Evolutionary conservation across 2,113 vertebrate species (phyloP).

Genomic region (Gopherus flavomarginatus): DNA sequence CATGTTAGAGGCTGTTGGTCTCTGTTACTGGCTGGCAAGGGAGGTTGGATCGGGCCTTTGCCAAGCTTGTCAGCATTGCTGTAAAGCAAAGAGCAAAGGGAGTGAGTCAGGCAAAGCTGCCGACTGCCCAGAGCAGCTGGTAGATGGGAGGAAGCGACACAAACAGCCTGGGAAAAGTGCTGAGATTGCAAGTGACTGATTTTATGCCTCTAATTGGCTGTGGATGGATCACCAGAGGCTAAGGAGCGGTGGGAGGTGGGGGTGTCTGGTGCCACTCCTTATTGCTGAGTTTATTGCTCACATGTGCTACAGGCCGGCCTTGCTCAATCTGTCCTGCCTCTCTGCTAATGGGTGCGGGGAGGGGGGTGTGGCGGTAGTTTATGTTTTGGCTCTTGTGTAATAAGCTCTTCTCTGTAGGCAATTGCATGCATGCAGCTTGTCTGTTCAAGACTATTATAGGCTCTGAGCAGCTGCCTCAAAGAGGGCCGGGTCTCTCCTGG

Average conservation of each 20-base stretch:
- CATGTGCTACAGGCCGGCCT: rapidly evolving
- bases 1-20: background rate
- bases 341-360: background rate
- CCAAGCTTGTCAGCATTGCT: background rate
- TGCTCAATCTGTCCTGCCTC: background rate
- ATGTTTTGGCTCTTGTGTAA: background rate
- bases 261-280: background rate
- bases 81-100: background rate
- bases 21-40: background rate
- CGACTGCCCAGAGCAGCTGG: background rate
- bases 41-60: background rate
- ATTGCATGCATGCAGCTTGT: background rate
- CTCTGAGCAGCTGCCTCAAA: background rate
- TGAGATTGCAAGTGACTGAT: background rate
- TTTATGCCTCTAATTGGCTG: rapidly evolving
- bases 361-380: too few species aligned
- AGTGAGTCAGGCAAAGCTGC: background rate
- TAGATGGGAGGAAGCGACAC: rapidly evolving
- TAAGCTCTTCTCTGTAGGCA: background rate
- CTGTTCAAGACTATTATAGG: background rate
- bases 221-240: rapidly evolving
- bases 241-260: background rate
- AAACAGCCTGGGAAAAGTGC: background rate
- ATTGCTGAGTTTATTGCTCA: background rate
- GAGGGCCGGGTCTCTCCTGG: background rate